phyloP scores from a whole-genome alignment of 1,140 invertebrate species.

The Hypothenemus hampei region DNA sequence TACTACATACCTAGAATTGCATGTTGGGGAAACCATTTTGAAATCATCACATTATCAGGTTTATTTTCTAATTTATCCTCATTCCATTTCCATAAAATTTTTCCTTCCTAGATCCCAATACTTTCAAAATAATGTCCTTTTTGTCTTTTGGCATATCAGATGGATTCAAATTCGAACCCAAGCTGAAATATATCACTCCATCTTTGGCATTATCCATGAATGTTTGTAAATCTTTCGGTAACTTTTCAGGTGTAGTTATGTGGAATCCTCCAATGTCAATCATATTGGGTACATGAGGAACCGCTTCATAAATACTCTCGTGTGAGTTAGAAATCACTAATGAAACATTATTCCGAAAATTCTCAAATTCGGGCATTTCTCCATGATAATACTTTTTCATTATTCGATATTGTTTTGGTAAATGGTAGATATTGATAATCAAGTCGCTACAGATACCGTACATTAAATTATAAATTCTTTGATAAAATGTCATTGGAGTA shows the following conservation, averaged over 20 bases:
- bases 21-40: conserved; percentile 57
- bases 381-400: conserved; percentile 45
- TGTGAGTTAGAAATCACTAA: conserved; percentile 25
- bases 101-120: conserved; percentile 47
- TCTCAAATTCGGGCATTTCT: conserved; percentile 48
- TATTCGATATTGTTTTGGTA: conserved; percentile 41
- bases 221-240: conserved; percentile 48
- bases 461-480: conserved; percentile 45
- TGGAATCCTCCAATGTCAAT: conserved; percentile 53
- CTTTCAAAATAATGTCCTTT: conserved; percentile 45
- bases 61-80: conserved; percentile 46
- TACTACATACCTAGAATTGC: conserved; percentile 50
- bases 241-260: conserved; percentile 44
- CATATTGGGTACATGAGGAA: conserved; percentile 48
- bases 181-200: conserved; percentile 51
- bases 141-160: conserved; percentile 44
- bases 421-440: conserved; percentile 6
- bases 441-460: conserved; percentile 24
- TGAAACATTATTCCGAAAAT: conserved; percentile 50
- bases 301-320: conserved; percentile 38
- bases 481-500: conserved; percentile 46
- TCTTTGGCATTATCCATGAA: conserved; percentile 47
- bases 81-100: conserved; percentile 56
- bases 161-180: conserved; percentile 49
- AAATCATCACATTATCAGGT: conserved; percentile 48